phyloP scores from a whole-genome alignment of 1,140 invertebrate genomes.

The Leguminivora glycinivorella region DNA sequence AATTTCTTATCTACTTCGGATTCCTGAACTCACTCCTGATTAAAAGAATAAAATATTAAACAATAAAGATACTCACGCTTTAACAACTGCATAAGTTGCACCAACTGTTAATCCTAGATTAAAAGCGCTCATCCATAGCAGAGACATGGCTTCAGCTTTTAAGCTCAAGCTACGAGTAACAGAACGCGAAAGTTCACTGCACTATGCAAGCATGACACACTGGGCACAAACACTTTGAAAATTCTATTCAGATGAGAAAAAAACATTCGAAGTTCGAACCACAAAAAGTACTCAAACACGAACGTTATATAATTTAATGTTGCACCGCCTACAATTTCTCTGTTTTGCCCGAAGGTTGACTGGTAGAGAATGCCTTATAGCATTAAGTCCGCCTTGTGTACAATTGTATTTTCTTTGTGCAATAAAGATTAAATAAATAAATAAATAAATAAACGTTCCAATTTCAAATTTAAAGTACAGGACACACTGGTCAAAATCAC shows the following conservation, averaged over 20 bases:
- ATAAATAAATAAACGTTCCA: too few relatives aligned
- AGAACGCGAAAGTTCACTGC: slow-evolving; percentile 33
- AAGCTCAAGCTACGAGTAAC: slow-evolving; percentile 13
- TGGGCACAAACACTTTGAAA: slow-evolving; percentile 30
- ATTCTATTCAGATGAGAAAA: slow-evolving; percentile 9
- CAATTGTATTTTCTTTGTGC: too few relatives aligned
- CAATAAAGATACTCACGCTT: slow-evolving; percentile 69
- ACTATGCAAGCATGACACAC: slow-evolving; percentile 34
- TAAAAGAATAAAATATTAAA: background rate
- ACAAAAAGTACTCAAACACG: too few relatives aligned
- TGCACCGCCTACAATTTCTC: too few relatives aligned
- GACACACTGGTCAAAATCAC: slow-evolving; percentile 30
- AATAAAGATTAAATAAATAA: too few relatives aligned
- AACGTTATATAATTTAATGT: too few relatives aligned
- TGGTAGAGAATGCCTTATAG: too few relatives aligned
- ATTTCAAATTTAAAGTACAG: too few relatives aligned
- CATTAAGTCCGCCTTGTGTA: too few relatives aligned
- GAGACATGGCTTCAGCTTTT: slow-evolving; percentile 67
- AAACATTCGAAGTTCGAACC: slow-evolving; percentile 24
- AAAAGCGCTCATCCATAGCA: slow-evolving; percentile 80
- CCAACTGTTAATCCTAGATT: slow-evolving; percentile 80
- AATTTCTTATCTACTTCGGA: too few relatives aligned
- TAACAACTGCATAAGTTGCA: slow-evolving; percentile 78
- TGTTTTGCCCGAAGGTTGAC: too few relatives aligned
- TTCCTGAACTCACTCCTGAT: too few relatives aligned